Evolutionary conservation across 1,140 invertebrate genomes (phyloP), one percentile per base, ranked within the genome.

Genomic region (Calliphora vicina): DNA sequence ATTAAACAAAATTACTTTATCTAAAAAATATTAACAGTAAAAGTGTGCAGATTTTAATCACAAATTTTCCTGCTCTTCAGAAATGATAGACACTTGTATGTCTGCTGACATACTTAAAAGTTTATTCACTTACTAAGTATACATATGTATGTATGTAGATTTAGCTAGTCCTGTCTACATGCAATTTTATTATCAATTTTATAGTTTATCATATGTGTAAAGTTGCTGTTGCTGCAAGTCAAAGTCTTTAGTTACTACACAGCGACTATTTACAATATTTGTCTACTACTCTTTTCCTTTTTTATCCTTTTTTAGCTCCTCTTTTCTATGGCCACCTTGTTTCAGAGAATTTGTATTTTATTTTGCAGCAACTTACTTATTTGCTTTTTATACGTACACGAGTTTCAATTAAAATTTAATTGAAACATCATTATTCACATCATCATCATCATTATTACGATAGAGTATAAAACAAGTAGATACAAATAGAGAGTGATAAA

Each of bases 91-190:
- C 50, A 57, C 50, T 57, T 57, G 50, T 57, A 17, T 76, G 12
- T 76, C 73, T 76, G 73, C 29, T 76, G 73, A 76, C 73, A 76
- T 9, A 76, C 73, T 76, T 76, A 42, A 76, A 17, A 35, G 73
- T 20, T 76, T 76, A 35, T 76, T 76, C 73, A 76, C 73, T 76
- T 76, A 35, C 35, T 72, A 10, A 8, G 10, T 5, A 35, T 35
- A 35, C 35, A 35, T 2, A 5, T 35, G 35, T 35, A 35, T 35
- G 29, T 35, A 4, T 35, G 2, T 35, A 35, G 2, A 35, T 35
- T 35, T 35, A 8, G 4, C 35, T n/a, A n/a, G n/a, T n/a, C 35
- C 35, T 35, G 35, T 35, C n/a, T n/a, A n/a, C n/a, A n/a, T n/a
- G n/a, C n/a, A n/a, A n/a, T 35, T 10, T 6, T 35, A 35, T 35